Percentiles rank a stretch among this genome's conserved stretches.
Evolutionary conservation across 1,140 invertebrate genomes (phyloP).

Genomic region (Megathymus violae): DNA sequence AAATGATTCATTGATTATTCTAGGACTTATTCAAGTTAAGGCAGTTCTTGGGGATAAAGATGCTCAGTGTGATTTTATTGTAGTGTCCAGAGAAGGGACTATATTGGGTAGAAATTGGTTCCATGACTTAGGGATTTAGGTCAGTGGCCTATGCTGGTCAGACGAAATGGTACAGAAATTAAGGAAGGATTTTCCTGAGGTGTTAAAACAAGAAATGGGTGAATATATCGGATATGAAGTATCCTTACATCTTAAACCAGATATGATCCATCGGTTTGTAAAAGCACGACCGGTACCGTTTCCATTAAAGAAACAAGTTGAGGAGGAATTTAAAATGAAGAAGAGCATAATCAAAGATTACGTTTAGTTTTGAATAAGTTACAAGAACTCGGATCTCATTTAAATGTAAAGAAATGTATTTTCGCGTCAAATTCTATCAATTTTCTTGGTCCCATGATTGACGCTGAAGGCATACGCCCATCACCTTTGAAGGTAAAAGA

Average conservation of each 20-base stretch:
- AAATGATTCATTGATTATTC: constrained; percentile 28
- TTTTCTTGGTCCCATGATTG: constrained; percentile 38
- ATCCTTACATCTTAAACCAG: constrained; percentile 28
- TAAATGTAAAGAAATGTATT: too few species aligned
- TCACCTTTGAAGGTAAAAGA: constrained; percentile 37
- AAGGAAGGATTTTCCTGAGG: constrained; percentile 26
- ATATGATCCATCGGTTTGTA: constrained; percentile 32
- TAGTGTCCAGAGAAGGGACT: constrained; percentile 35
- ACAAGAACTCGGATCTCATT: constrained; percentile 29
- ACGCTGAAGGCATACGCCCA: constrained; percentile 32
- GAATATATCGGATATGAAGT: constrained; percentile 40
- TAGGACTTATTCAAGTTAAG: constrained; percentile 29
- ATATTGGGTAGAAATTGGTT: too few species aligned
- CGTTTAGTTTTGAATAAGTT: constrained; percentile 34
- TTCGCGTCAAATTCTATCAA: constrained; percentile 31
- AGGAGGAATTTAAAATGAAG: constrained; percentile 35
- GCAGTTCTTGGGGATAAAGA: constrained; percentile 28
- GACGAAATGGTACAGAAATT: constrained; percentile 8
- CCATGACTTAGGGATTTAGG: constrained; percentile 20
- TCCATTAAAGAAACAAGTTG: constrained; percentile 37
- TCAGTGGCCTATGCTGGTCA: constrained; percentile 31
- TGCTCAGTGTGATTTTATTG: constrained; percentile 35
- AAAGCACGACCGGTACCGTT: constrained; percentile 39
- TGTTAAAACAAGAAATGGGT: constrained; percentile 35
- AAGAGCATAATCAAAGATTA: too few species aligned